phyloP scores from a whole-genome alignment of 2,797 vertebrate genomes.

The Ceryle rudis region DNA sequence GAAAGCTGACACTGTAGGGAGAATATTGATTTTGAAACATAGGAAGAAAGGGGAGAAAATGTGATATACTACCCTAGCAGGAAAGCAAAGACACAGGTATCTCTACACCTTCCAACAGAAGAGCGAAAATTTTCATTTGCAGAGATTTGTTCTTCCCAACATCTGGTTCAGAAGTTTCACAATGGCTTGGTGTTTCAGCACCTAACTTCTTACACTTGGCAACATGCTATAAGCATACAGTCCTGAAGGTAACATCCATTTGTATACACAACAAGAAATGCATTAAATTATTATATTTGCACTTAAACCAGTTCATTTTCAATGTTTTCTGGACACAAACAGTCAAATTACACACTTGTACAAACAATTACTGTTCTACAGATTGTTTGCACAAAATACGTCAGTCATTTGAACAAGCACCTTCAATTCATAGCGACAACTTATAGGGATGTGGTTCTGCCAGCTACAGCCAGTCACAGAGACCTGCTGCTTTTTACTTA shows the following conservation, averaged over 20 bases:
- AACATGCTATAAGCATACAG: too few relatives aligned
- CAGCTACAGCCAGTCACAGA: not conserved
- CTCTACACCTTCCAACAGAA: not conserved
- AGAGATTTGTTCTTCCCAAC: not conserved
- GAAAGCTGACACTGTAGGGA: not conserved
- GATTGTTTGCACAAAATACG: fast-evolving
- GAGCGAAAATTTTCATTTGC: not conserved
- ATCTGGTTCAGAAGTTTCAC: not conserved
- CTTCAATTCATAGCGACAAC: not conserved
- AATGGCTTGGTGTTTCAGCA: fast-evolving
- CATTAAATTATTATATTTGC: not conserved
- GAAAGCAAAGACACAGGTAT: not conserved
- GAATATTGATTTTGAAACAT: slow-evolving; percentile 48
- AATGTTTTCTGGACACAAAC: not conserved
- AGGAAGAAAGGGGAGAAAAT: slow-evolving; percentile 22
- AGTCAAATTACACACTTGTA: not conserved
- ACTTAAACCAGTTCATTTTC: not conserved
- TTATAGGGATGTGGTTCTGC: fast-evolving
- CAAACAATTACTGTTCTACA: not conserved
- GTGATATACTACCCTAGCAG: not conserved
- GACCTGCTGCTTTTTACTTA: not conserved
- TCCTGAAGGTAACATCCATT: not conserved
- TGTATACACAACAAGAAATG: not conserved
- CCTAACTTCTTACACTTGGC: not conserved
- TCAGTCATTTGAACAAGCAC: not conserved